Evolutionary conservation across 2,113 vertebrate genomes (phyloP), one percentile per base, ranked within the genome.

Genomic region (Nothobranchius furzeri): DNA sequence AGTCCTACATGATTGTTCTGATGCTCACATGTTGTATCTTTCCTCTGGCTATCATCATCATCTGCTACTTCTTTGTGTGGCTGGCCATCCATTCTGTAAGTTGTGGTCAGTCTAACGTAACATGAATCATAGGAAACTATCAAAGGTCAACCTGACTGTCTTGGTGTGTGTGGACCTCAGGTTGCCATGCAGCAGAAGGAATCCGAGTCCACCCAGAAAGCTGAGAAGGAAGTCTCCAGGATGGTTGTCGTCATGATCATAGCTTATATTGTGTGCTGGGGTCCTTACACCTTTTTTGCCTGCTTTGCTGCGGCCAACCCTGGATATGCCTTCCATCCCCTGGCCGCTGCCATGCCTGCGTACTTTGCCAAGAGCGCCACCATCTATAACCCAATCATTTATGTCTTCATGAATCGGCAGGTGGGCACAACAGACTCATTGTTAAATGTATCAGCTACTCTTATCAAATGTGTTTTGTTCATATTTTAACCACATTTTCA

Each of bases 321-420:
- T 10, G 94, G 93, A 66, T 95, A 96, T 49, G 65, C 94, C 68
- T 96, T 97, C 86, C 94, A 96, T 73, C 95, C 95, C 37, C 83
- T 96, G 79, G 87, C 92, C 56, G 95, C 95, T 12, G 84, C 95
- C 1, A 20, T 96, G 62, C 95, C 95, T 9, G 89, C 94, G 42
- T 97, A 93, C 89, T 96, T 96, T 84, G 95, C 95, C 76, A 96
- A 97, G 90, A 95, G 95, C 78, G 94, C 95, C 85, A 96, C 95
- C 63, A 96, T 96, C 87, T 96, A 95, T 86, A 95, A 96, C 83
- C 95, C 95, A 10, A 4, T 96, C 52, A 96, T 96, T 77, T 96
- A 96, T 42, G 94, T 95, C 77, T 95, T 96, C 85, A 96, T 96
- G 95, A 96, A 97, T 90, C 83, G 94, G 71, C 96, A 97, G 94